Base-by-base conservation (phyloP, 1,140 invertebrate genomes). In the Triops longicaudatus region DNA sequence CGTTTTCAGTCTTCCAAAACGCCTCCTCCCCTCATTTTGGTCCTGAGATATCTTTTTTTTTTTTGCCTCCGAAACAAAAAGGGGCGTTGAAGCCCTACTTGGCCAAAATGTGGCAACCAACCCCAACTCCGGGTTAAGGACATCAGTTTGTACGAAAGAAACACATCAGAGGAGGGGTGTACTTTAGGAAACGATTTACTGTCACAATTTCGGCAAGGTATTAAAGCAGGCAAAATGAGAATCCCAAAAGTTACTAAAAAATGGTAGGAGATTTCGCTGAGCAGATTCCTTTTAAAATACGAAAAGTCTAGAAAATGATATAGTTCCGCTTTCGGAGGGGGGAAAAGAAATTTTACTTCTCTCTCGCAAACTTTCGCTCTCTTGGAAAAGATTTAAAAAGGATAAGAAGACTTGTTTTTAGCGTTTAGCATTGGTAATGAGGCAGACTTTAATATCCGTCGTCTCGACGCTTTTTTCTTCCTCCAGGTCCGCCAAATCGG, bases 1-100 rank as follows among this genome's bases (percentile, higher is more conserved):
- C 63, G 75, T 42, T 83, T 41, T 81, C 81, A 27, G 80, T 81
- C 76, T 82, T 83, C 75, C 85, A 84, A 28, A 83, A 83, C 1
- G 82, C 80, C 41, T 86, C 85, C 79, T 17, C 50, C n/a, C 50
- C 14, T 63, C 22, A 63, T 63, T 63, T 37, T 37, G 31, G 31
- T 37, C 31, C 31, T 37, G 31, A 37, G 31, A n/a, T n/a, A n/a
- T n/a, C n/a, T n/a, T n/a, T n/a, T 7, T 63, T 22, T 63, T 63
- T 63, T 63, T 5, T 5, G 6, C 50, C 50, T 17, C 3, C 50
- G 10, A 22, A 63, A 63, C 9, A 63, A 63, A 63, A 63, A 17
- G 50, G 50, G 50, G 50, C 50, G 50, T 63, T 63, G 10, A n/a
- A 2, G 2, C 7, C 50, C 22, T 14, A 63, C 50, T 63, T 10